Percentiles rank a stretch among this genome's conserved stretches.
phyloP scores from a whole-genome alignment of 2,888 invertebrate genomes.

The Tetranychus truncatus region DNA sequence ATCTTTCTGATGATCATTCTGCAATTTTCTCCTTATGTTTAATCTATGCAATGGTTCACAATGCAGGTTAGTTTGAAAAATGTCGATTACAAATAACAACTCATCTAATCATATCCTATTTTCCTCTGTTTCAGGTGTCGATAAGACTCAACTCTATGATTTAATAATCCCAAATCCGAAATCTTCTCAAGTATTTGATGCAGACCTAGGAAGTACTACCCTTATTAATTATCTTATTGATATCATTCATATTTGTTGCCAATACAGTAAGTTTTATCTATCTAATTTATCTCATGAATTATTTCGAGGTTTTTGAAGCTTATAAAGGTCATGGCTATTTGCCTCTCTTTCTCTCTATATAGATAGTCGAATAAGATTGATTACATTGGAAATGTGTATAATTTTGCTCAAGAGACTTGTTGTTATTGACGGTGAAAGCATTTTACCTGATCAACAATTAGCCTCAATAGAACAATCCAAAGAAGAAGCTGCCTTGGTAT shows the following conservation, averaged over 20 bases:
- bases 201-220: slow-evolving; percentile 63
- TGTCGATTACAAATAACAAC: neutral
- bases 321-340: neutral
- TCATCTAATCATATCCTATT: neutral
- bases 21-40: slow-evolving; percentile 76
- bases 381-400: slow-evolving; percentile 72
- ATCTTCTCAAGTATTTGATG: slow-evolving; percentile 56
- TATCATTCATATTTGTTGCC: slow-evolving; percentile 64
- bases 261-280: slow-evolving; percentile 47
- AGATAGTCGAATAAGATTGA: slow-evolving; percentile 71
- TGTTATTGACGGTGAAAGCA: slow-evolving; percentile 38
- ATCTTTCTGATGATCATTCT: slow-evolving; percentile 67
- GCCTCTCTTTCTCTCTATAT: slow-evolving; percentile 16
- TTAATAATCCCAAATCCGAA: slow-evolving; percentile 20
- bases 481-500: slow-evolving; percentile 59
- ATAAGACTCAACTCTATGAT: slow-evolving; percentile 10
- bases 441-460: slow-evolving; percentile 48
- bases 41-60: slow-evolving; percentile 77
- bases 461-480: slow-evolving; percentile 50
- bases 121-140: slow-evolving; percentile 4
- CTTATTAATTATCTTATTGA: slow-evolving; percentile 63
- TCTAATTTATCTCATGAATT: neutral
- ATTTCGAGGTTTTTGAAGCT: neutral
- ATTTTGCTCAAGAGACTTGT: slow-evolving; percentile 54
- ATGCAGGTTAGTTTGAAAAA: slow-evolving; percentile 50